phyloP scores from a whole-genome alignment of 2,113 vertebrate species.

The Herpailurus yagouaroundi region DNA sequence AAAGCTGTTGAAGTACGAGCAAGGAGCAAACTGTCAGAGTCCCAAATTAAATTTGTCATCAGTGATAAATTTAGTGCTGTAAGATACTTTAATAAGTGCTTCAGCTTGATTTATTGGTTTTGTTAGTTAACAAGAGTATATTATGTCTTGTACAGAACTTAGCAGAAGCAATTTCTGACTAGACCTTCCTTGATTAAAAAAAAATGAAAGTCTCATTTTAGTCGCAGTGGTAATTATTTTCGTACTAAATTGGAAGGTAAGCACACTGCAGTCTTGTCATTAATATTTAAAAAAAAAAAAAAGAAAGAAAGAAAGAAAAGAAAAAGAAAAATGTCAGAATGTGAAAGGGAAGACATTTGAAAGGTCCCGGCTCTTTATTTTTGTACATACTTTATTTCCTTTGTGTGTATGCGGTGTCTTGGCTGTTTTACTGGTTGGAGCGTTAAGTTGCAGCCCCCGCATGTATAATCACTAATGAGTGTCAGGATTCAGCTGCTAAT shows the following conservation, averaged over 20 bases:
- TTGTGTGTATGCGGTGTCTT: neutral
- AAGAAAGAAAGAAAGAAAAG: conserved; percentile 34
- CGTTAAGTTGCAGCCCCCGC: conserved; percentile 52
- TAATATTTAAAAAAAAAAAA: conserved; percentile 26
- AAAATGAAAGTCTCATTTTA: conserved; percentile 68
- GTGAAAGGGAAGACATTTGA: conserved; percentile 14
- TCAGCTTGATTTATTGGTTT: conserved; percentile 79
- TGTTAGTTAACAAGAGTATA: conserved; percentile 74
- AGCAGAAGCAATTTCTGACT: conserved; percentile 74
- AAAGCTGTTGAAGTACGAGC: conserved; percentile 48
- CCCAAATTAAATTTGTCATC: conserved; percentile 80
- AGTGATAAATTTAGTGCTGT: conserved; percentile 77
- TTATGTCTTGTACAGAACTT: conserved; percentile 70
- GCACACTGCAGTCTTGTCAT: conserved; percentile 61
- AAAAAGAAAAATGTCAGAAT: conserved; percentile 45
- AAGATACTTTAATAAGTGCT: conserved; percentile 75
- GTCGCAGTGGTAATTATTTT: conserved; percentile 62
- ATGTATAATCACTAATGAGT: conserved; percentile 34
- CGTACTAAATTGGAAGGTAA: conserved; percentile 67
- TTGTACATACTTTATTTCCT: conserved; percentile 2
- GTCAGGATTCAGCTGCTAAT: conserved; percentile 55
- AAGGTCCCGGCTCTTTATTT: conserved; percentile 44
- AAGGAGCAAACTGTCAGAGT: conserved; percentile 62
- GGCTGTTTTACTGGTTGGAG: conserved; percentile 54
- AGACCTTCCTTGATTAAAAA: conserved; percentile 68